These are phyloP conservation scores for Graptemys geographica DNA, from an alignment of 2,797 vertebrate genomes.

Conservation along the genomic window DNA sequence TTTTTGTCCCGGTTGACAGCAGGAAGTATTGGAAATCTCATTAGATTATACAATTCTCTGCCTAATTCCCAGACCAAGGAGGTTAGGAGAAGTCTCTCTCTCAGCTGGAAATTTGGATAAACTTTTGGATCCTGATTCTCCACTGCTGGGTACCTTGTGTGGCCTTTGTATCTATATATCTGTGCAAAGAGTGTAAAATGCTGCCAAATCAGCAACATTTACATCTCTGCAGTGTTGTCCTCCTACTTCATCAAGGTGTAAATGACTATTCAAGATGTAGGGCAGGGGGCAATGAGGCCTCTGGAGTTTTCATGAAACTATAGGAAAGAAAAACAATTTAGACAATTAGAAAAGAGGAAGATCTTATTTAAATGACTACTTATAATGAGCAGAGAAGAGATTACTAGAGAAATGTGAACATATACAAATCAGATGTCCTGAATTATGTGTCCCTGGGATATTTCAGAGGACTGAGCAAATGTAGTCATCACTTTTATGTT, in stretches of 20 bases:
- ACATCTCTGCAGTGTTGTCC: background rate
- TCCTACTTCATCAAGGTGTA: background rate
- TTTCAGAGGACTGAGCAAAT: background rate
- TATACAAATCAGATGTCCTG: background rate
- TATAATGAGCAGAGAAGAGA: background rate
- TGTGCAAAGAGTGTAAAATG: background rate
- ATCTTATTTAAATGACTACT: background rate
- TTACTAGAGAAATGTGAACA: background rate
- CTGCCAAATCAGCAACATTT: background rate
- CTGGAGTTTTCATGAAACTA: background rate
- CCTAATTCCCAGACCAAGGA: background rate
- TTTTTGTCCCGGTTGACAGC: background rate
- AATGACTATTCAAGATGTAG: background rate
- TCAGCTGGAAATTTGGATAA: background rate
- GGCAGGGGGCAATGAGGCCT: background rate
- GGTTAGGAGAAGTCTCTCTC: background rate
- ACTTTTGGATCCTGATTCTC: background rate
- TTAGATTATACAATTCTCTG: background rate
- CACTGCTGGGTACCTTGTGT: background rate
- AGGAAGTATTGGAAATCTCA: background rate
- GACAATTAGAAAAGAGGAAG: background rate
- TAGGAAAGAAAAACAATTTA: background rate
- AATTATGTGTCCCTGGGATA: background rate
- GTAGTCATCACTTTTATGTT: background rate
- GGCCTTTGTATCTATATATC: background rate